phyloP scores from a whole-genome alignment of 2,113 vertebrate genomes.

The Onychostoma macrolepis region DNA sequence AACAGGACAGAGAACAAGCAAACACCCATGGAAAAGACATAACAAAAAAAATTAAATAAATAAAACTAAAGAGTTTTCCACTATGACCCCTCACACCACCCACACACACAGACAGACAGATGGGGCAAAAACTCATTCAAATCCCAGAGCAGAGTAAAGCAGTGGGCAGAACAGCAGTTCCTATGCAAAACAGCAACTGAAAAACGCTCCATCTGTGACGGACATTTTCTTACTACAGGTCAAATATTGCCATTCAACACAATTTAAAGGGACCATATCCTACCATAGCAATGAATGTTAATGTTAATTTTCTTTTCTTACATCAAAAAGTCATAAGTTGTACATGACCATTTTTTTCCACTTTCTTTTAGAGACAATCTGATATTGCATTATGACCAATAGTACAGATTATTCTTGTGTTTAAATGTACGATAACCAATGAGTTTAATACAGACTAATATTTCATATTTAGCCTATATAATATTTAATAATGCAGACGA shows the following conservation, averaged over 20 bases:
- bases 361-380: neutral
- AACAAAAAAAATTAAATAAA: neutral
- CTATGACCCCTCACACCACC: neutral
- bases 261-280: neutral
- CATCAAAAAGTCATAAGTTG: too few relatives aligned
- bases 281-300: neutral
- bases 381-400: neutral
- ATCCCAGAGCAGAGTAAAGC: neutral
- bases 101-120: neutral
- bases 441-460: neutral
- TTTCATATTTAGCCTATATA: neutral
- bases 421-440: neutral
- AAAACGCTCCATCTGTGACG: neutral
- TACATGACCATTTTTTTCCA: neutral
- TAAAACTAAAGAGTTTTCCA: constrained; percentile 4
- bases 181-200: constrained; percentile 58
- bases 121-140: constrained; percentile 7
- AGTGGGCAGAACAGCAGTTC: constrained; percentile 23
- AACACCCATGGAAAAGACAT: constrained; percentile 23
- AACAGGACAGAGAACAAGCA: constrained; percentile 8
- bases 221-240: neutral
- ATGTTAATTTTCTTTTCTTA: neutral
- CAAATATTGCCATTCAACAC: neutral
- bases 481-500: neutral
- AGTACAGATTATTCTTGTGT: neutral